A percentile compares a stretch with the other conserved stretches of the same genome.
Evolutionary conservation across 2,888 invertebrate species (phyloP).

Genomic region (Rugalucina vietnamica): DNA sequence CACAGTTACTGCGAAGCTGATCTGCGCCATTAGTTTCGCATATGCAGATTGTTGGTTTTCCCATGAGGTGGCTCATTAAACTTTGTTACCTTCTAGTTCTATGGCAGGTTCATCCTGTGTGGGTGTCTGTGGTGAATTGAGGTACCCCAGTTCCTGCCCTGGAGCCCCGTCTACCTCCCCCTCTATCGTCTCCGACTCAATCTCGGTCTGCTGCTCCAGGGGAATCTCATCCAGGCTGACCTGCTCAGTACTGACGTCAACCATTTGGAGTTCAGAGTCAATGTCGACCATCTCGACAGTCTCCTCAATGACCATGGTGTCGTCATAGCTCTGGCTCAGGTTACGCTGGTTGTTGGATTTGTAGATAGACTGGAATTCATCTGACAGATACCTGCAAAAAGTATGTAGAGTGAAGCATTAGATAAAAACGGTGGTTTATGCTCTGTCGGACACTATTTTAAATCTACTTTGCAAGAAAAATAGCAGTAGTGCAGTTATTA

Average conservation of each 20-base stretch:
- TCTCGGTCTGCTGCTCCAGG: slow-evolving; percentile 19
- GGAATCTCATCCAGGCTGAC: slow-evolving; percentile 54
- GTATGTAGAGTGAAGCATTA: too few species aligned
- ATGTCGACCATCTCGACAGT: slow-evolving; percentile 59
- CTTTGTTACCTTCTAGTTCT: slow-evolving; percentile 32
- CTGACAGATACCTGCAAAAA: slow-evolving; percentile 80
- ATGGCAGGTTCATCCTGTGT: slow-evolving; percentile 62
- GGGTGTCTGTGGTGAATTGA: slow-evolving; percentile 47
- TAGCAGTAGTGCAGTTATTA: too few species aligned
- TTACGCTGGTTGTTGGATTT: slow-evolving; percentile 37
- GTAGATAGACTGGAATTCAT: slow-evolving; percentile 83
- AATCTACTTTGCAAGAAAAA: too few species aligned
- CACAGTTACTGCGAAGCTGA: too few species aligned
- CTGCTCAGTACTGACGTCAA: slow-evolving; percentile 41
- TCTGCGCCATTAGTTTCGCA: too few species aligned
- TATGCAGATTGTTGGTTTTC: too few species aligned
- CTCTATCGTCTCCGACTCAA: slow-evolving; percentile 45
- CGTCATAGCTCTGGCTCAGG: slow-evolving; percentile 55
- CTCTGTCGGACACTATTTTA: too few species aligned
- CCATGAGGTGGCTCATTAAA: too few species aligned
- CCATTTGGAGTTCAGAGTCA: slow-evolving; percentile 45
- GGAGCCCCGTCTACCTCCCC: neutral
- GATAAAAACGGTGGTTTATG: too few species aligned
- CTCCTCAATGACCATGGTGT: slow-evolving; percentile 61
- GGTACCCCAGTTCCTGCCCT: neutral